Evolutionary conservation across 2,888 invertebrate species (phyloP), one percentile per base, ranked within the genome.

Genomic region (Polyploca ridens): DNA sequence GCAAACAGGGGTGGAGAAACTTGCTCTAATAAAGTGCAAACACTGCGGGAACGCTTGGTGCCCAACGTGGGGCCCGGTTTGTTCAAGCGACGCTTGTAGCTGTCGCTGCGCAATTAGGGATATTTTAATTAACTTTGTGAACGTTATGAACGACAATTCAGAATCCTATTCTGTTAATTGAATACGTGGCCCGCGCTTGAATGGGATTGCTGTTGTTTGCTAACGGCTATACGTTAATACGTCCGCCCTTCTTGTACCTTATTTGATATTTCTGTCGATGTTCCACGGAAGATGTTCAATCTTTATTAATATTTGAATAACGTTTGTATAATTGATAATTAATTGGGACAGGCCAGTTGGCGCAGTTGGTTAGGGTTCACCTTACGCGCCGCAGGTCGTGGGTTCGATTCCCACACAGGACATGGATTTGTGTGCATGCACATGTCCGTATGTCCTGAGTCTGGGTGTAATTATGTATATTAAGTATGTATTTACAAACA

Each of bases 11-110:
- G 76, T 71, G 82, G 82, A 75, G 83, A 76, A 89, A 90, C 85
- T 91, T 88, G 79, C 82, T 82, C 88, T 90, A 90, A 92, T 90
- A 91, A 89, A 89, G 87, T 83, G 82, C 90, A 92, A 91, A 93
- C 89, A 91, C 83, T 88, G 89, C 79, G 89, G 87, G 73, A 73
- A 77, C 69, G 49, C 63, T 63, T 66, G 65, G 66, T 62, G 62
- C 62, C 54, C 66, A 62, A 44, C 65, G 63, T 58, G 66, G 66
- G 62, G 69, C 59, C 69, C 62, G 69, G 69, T 72, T 75, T 72
- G 75, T 69, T 74, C 69, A 69, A 68, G 69, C 73, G 77, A 75
- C 41, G 61, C 61, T 61, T 61, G 61, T 61, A 77, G 75, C 69
- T 73, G 80, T 78, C 79, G 73, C 76, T 73, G 74, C 79, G 77